phyloP scores from a whole-genome alignment of 1,140 invertebrate species.

The Teleogryllus occipitalis region DNA sequence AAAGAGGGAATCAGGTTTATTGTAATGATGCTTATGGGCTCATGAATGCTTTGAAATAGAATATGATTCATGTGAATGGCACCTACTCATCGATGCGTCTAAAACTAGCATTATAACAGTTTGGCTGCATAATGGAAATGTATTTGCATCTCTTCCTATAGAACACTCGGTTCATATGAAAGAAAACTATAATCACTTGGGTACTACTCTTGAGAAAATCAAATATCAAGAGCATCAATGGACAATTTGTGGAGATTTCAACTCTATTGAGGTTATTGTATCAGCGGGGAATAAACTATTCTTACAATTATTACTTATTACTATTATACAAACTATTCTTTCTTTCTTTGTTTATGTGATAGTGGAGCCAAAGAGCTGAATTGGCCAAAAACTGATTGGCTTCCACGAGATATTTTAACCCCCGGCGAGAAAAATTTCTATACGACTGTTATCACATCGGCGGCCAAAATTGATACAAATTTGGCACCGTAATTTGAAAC shows the following conservation, averaged over 20 bases:
- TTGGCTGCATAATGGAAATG: constrained; percentile 26
- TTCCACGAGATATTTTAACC: constrained; percentile 11
- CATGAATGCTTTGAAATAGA: constrained; percentile 26
- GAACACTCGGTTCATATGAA: background rate
- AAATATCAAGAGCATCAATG: constrained; percentile 14
- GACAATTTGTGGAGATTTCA: constrained; percentile 9
- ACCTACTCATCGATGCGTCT: constrained; percentile 19
- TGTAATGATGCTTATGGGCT: constrained; percentile 23
- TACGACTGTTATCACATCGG: background rate
- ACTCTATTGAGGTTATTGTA: background rate
- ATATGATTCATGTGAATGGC: no score
- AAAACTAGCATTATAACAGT: constrained; percentile 35
- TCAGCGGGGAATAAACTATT: constrained; percentile 9
- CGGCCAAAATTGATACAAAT: no score
- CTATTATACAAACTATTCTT: constrained; percentile 6
- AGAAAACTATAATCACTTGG: no score
- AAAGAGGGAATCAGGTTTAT: constrained; percentile 21
- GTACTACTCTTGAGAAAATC: background rate
- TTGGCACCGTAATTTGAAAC: no score
- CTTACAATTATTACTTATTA: no score
- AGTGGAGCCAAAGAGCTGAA: background rate
- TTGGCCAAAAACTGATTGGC: constrained; percentile 1
- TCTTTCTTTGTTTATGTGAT: background rate
- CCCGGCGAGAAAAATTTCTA: constrained; percentile 7
- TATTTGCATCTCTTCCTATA: no score